Evolutionary conservation across 2,797 vertebrate genomes (phyloP).

Genomic region (Sebastiscus albofasciatus): DNA sequence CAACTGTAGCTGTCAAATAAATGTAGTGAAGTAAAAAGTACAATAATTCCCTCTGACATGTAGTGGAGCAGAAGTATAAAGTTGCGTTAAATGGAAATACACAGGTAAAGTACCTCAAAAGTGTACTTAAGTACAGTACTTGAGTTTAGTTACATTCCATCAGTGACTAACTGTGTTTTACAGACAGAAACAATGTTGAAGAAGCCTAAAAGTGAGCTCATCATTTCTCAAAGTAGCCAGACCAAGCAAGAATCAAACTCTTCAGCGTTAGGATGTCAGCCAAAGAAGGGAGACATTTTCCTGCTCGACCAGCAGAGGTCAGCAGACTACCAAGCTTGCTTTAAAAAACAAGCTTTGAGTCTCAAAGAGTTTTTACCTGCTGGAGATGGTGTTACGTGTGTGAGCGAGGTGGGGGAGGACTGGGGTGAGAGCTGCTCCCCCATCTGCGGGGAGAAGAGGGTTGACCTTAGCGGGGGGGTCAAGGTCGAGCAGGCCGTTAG

Average conservation of each 20-base stretch:
- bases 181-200: neutral
- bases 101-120: neutral
- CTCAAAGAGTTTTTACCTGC: conserved; percentile 81
- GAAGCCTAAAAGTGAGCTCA: neutral
- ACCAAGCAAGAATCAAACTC: neutral
- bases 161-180: neutral
- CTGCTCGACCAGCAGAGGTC: conserved; percentile 17
- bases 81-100: no score
- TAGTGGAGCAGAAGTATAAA: no score
- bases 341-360: neutral
- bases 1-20: no score
- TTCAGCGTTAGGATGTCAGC: neutral
- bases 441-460: conserved; percentile 75
- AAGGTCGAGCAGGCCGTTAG: conserved; percentile 86
- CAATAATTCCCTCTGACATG: no score
- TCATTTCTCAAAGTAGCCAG: neutral
- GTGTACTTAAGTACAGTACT: neutral
- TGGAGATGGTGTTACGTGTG: conserved; percentile 74
- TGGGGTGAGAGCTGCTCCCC: conserved; percentile 53
- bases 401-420: conserved; percentile 75
- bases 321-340: neutral
- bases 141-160: neutral
- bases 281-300: neutral
- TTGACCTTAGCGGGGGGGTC: conserved; percentile 78
- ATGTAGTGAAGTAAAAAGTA: no score